Evolutionary conservation across 1,140 invertebrate genomes (phyloP), one percentile per base, ranked within the genome.

Genomic region (Mercenaria mercenaria): DNA sequence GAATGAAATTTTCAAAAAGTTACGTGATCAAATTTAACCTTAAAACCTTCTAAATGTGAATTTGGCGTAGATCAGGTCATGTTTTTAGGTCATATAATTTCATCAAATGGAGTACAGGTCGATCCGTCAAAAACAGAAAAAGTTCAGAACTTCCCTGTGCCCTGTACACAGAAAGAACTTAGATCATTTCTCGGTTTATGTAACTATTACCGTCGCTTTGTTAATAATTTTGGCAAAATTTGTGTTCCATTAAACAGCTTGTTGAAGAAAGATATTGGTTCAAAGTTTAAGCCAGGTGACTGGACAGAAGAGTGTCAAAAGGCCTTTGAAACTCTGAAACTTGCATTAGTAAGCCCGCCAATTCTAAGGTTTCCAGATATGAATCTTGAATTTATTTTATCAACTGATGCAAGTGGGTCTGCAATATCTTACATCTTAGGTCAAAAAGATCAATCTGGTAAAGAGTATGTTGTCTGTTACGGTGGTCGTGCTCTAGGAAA

Each of bases 161-260:
- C 90, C 10, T 93, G 81, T 72, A 94, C 88, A 86, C 83, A 93
- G 8, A 94, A 95, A 56, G 93, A 96, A 72, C 61, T 96, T 0
- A 84, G 95, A 67, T 34, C 93, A 37, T 96, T 97, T 89, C 41
- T 96, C 6, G 96, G 96, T 0, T 77, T 96, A 20, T 83, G 95
- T 74, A 94, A 94, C 85, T 96, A 95, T 83, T 94, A 95, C 86
- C 52, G 93, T 0, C 90, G 93, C 90, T 96, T 96, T 91, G 93
- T 96, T 26, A 93, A 85, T 82, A 92, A 93, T 76, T 95, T 91
- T 88, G 85, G 94, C n/a, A 87, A 93, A 90, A 76, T 94, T 26
- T 95, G 95, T 29, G 90, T 88, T 59, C 91, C 95, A 59, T 90
- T 97, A 26, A 90, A 95, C 32, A 69, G 72, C 4, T 77, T 92